Conservation (phyloP, 1,140 invertebrate genomes). For the Anastatus disparis region DNA sequence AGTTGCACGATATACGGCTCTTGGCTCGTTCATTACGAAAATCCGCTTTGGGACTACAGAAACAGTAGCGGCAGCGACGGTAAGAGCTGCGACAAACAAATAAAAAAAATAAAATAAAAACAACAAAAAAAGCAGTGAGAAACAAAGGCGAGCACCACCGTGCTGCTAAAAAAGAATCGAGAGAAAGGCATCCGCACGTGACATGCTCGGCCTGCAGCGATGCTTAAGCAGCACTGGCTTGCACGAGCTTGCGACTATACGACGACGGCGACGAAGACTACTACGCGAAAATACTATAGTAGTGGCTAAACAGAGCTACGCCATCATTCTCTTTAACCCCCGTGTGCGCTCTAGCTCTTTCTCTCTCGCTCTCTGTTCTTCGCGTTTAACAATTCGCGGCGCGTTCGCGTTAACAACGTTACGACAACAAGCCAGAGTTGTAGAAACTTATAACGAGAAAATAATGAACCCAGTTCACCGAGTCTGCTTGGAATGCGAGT, state of each 20-base stretch:
- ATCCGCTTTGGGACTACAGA: conserved; percentile 16
- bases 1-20: conserved; percentile 24
- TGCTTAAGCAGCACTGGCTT: not conserved
- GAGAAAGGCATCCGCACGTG: not conserved
- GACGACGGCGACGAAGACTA: not conserved
- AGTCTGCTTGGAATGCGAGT: conserved; percentile 63
- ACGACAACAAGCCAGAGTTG: conserved; percentile 64
- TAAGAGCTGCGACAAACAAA: too few relatives aligned
- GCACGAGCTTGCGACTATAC: not conserved
- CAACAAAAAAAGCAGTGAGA: too few relatives aligned
- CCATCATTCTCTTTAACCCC: too few relatives aligned
- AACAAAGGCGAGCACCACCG: too few relatives aligned
- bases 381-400: conserved; percentile 62
- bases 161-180: not conserved
- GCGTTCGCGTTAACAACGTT: conserved; percentile 65
- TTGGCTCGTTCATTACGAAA: conserved; percentile 28
- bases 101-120: too few relatives aligned
- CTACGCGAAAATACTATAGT: not conserved
- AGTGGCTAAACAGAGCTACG: too few relatives aligned
- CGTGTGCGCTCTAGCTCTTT: conserved; percentile 34
- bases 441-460: conserved; percentile 67
- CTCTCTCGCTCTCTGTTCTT: conserved; percentile 48
- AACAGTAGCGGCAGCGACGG: not conserved
- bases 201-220: not conserved
- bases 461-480: conserved; percentile 64